These are phyloP conservation scores for Laothoe populi DNA, from an alignment of 2,888 invertebrate species.

Conservation along the genomic window DNA sequence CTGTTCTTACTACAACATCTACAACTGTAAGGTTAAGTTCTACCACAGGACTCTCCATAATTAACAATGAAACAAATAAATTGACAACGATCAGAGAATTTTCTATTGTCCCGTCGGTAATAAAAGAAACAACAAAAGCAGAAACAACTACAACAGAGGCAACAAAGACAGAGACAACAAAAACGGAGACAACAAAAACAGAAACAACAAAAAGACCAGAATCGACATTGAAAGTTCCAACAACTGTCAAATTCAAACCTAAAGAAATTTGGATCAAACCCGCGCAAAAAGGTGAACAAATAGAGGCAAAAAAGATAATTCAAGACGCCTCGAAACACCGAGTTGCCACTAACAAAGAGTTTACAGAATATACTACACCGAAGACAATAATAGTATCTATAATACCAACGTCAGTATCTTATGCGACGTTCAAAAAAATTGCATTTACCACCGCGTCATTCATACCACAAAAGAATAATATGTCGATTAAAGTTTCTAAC, in stretches of 20 bases:
- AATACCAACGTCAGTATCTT: conserved; percentile 78
- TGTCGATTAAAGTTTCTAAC: conserved; percentile 45
- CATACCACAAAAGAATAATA: conserved; percentile 50
- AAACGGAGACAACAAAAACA: conserved; percentile 43
- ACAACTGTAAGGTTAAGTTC: not conserved
- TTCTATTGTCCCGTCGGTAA: conserved; percentile 31
- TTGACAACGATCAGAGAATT: conserved; percentile 23
- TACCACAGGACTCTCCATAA: not conserved
- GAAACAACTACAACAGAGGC: conserved; percentile 54
- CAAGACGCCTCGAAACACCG: conserved; percentile 57
- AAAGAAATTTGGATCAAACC: conserved; percentile 82
- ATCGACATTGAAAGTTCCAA: conserved; percentile 55
- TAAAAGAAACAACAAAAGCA: conserved; percentile 41
- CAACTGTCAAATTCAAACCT: conserved; percentile 73
- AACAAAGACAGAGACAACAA: conserved; percentile 60
- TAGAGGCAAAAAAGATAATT: conserved; percentile 62
- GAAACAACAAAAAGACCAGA: conserved; percentile 61
- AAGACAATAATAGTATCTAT: conserved; percentile 80
- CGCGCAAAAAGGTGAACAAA: conserved; percentile 78
- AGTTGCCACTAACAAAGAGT: conserved; percentile 59
- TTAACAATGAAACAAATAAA: conserved; percentile 1
- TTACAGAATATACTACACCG: conserved; percentile 66
- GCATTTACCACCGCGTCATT: conserved; percentile 67
- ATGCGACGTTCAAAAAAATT: conserved; percentile 75
- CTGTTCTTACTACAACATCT: not conserved